These are phyloP conservation scores for Rutpela maculata DNA, from an alignment of 2,888 invertebrate genomes.

Conservation along the genomic window DNA sequence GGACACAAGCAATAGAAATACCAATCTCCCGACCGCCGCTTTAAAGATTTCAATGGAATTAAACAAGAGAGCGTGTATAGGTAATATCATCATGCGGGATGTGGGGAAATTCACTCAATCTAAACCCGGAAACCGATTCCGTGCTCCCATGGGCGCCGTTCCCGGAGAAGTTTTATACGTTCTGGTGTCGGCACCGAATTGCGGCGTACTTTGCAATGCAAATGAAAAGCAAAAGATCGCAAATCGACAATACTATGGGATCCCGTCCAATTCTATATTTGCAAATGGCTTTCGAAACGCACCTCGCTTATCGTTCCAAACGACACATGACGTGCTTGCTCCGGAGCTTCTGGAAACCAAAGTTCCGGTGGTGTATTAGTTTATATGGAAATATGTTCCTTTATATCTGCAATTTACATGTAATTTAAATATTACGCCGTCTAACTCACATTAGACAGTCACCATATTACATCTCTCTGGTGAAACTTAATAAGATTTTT, in stretches of 20 bases:
- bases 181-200: slow-evolving; percentile 70
- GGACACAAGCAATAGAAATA: slow-evolving; percentile 63
- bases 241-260: slow-evolving; percentile 73
- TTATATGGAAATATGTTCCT: slow-evolving; percentile 40
- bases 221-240: slow-evolving; percentile 74
- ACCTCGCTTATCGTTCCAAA: slow-evolving; percentile 49
- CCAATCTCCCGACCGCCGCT: slow-evolving; percentile 67
- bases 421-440: slow-evolving; percentile 28
- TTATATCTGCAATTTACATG: slow-evolving; percentile 36
- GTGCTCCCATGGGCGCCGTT: slow-evolving; percentile 71
- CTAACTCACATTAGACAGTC: slow-evolving; percentile 28
- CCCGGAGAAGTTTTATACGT: slow-evolving; percentile 71
- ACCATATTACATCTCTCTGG: slow-evolving; percentile 1
- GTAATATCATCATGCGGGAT: slow-evolving; percentile 71
- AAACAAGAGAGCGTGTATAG: slow-evolving; percentile 71
- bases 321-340: slow-evolving; percentile 48
- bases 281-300: slow-evolving; percentile 70
- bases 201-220: slow-evolving; percentile 74
- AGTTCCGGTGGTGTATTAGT: slow-evolving; percentile 37
- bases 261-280: slow-evolving; percentile 70
- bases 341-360: slow-evolving; percentile 25
- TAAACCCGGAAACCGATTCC: slow-evolving; percentile 74
- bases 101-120: slow-evolving; percentile 74
- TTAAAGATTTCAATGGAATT: slow-evolving; percentile 72
- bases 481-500: slow-evolving; percentile 30